These are phyloP conservation scores for Onychorhynchus coronatus DNA, from an alignment of 2,113 vertebrate genomes.

Conservation along the genomic window DNA sequence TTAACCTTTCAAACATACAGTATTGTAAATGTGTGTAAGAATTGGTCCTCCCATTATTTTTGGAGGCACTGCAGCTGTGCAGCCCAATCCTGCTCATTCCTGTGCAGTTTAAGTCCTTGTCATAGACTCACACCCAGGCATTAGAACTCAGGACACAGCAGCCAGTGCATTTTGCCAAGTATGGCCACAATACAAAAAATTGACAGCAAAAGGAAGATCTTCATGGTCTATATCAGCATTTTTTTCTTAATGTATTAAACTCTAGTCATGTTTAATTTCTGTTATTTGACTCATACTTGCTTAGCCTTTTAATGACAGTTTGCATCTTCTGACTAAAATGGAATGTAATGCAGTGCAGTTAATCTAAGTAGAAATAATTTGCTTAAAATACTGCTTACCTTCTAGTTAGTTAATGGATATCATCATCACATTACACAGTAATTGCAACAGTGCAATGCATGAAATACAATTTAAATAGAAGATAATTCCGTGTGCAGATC, in stretches of 20 bases:
- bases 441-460: background rate
- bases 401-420: background rate
- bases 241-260: background rate
- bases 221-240: background rate
- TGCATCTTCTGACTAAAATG: background rate
- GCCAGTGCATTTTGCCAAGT: background rate
- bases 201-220: background rate
- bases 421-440: background rate
- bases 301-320: background rate
- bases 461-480: background rate
- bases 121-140: background rate
- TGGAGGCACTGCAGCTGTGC: background rate
- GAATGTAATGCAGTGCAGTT: background rate
- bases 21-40: background rate
- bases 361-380: background rate
- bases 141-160: background rate
- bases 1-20: background rate
- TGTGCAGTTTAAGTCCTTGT: background rate
- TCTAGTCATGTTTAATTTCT: background rate
- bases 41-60: background rate
- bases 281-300: background rate
- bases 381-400: background rate
- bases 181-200: background rate
- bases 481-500: background rate
- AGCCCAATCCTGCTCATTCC: background rate